Evolutionary conservation across 2,113 vertebrate genomes (phyloP), one percentile per base, ranked within the genome.

Genomic region (Ciconia boyciana): DNA sequence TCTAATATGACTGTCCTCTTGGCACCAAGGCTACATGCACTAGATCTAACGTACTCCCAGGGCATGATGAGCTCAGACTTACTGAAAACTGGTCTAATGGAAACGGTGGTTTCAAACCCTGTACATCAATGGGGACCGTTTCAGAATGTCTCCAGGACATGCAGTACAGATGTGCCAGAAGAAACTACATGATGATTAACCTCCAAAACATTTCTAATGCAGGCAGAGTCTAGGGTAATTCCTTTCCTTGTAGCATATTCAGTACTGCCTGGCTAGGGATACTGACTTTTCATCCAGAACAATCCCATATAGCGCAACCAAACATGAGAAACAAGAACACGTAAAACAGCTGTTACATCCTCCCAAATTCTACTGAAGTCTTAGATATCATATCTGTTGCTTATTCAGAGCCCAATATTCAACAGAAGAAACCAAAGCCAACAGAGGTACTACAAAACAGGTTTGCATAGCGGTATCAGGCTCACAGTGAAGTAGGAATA

Each of bases 51-150:
- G 49, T 34, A 39, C 36, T 94, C 75, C 87, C 1, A 8, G 82
- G 76, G 82, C 0, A 0, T 85, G 96, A 93, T 81, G 96, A 97
- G 58, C 90, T 94, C 95, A 96, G 68, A 46, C 49, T 71, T 39
- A 86, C 79, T 81, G 82, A 92, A 80, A 74, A 66, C 76, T 81
- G 76, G 36, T 83, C 64, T 86, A 74, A 96, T 90, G 93, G 92
- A 95, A 96, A 92, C 11, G 55, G 68, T 83, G 70, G 51, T 54
- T 86, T 66, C 64, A 92, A 89, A 77, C 54, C 25, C 62, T 58
- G 71, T 6, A 32, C 90, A 81, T 93, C 90, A 94, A 52, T 21
- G 80, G 60, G 71, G 71, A 94, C 76, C 26, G 29, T 55, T 96
- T 90, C 85, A 95, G 76, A 83, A 83, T 11, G 55, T 57, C 89